Evolutionary conservation across 2,113 vertebrate genomes (phyloP).

Genomic region (Pungitius pungitius): DNA sequence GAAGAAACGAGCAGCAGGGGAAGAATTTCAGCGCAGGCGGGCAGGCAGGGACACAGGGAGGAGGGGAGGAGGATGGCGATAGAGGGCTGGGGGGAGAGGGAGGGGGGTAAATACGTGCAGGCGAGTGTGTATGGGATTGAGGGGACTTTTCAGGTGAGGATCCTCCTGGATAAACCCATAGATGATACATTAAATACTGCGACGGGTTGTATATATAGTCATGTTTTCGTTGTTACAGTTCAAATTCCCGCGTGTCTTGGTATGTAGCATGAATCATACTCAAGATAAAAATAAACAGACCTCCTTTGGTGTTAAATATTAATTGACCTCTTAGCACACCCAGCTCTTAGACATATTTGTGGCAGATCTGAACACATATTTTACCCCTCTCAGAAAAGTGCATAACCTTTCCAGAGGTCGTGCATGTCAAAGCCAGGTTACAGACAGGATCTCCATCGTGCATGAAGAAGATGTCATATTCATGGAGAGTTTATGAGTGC

Average conservation of each 20-base stretch:
- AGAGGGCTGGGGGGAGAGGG: conserved; percentile 55
- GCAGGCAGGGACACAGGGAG: conserved; percentile 33
- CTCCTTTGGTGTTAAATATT: conserved; percentile 55
- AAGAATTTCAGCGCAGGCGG: conserved; percentile 65
- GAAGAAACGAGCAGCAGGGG: conserved; percentile 47
- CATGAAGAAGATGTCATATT: conserved; percentile 51
- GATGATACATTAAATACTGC: conserved; percentile 22
- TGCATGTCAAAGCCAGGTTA: conserved; percentile 22
- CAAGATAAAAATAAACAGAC: conserved; percentile 62
- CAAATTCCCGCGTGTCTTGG: conserved; percentile 2
- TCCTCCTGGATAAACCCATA: conserved; percentile 43
- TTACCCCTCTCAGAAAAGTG: not conserved
- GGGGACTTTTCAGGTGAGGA: conserved; percentile 70
- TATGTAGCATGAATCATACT: conserved; percentile 35
- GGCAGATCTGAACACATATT: conserved; percentile 18
- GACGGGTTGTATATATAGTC: not conserved
- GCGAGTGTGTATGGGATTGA: conserved; percentile 58
- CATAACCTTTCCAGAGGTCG: conserved; percentile 40
- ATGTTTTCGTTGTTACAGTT: conserved; percentile 14
- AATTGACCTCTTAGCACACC: conserved; percentile 53
- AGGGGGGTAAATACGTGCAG: conserved; percentile 59
- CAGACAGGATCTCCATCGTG: conserved; percentile 24
- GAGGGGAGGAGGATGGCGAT: conserved; percentile 61
- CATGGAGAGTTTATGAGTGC: conserved; percentile 38
- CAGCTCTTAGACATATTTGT: conserved; percentile 47